A percentile compares a stretch with the other conserved stretches of the same genome.
Evolutionary conservation across 2,888 invertebrate genomes (phyloP).

Genomic region (Pachydiplax longipennis): DNA sequence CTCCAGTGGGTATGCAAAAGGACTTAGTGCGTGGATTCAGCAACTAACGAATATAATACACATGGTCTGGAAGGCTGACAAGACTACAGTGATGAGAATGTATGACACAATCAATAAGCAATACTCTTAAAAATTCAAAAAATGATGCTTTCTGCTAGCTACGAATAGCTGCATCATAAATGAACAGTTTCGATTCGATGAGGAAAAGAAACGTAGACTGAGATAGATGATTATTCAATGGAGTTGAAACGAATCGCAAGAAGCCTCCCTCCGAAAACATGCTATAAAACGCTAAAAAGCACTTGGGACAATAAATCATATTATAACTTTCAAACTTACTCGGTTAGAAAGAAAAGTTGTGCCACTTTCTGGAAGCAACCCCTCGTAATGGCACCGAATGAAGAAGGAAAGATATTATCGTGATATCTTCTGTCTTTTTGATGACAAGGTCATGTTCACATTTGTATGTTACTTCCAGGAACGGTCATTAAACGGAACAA

Average conservation of each 20-base stretch:
- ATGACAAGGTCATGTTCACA: not conserved
- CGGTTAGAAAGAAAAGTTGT: not conserved
- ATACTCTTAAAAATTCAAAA: no score
- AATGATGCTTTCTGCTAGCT: no score
- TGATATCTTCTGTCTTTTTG: not conserved
- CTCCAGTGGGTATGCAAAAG: no score
- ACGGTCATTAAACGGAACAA: not conserved
- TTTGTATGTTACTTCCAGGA: not conserved
- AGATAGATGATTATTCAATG: not conserved
- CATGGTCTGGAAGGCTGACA: no score
- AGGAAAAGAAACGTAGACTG: no score
- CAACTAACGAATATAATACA: no score
- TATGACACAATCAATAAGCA: no score
- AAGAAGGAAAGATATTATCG: not conserved
- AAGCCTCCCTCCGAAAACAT: not conserved
- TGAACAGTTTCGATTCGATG: no score
- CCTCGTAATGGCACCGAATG: not conserved
- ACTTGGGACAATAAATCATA: not conserved
- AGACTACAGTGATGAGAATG: no score
- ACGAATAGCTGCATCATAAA: no score
- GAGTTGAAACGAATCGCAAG: not conserved
- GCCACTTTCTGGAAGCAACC: not conserved
- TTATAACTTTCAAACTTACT: not conserved
- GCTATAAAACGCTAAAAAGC: not conserved
- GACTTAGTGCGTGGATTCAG: no score